Base-by-base conservation (phyloP, 2,113 vertebrate species). In the Dromaius novaehollandiae region DNA sequence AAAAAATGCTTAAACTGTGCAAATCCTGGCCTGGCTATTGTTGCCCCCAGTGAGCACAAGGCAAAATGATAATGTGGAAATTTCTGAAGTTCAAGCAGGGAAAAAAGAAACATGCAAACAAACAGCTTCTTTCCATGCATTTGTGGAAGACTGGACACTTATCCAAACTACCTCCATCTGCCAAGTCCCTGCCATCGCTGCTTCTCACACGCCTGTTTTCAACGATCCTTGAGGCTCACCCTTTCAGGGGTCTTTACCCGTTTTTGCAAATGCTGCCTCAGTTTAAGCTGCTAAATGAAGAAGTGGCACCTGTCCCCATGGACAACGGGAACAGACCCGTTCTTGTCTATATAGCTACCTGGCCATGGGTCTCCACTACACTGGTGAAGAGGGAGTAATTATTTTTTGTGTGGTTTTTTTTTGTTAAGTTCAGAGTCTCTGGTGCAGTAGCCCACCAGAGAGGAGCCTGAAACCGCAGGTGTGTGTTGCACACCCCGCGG, bases 31-130 rank as follows among this genome's bases (percentile, higher is more conserved):
- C 69, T 56, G 53, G 53, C 14, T 56, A 34, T 34, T 19, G 30
- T 32, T 60, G 53, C 14, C 68, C 68, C 48, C 5, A 0, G 6
- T 2, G 55, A 94, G 1, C 34, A 13, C 7, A 5, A 34, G 65
- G 51, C 6, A 63, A 46, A 89, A 42, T 1, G 4, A 8, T 34
- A 19, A 50, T 1, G 9, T n/a, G 11, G 19, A 4, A 0, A 0
- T 38, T 63, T 13, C 34, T 30, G 34, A 26, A 34, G 25, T 24
- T 53, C 32, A 2, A 0, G 18, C 5, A 26, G 42, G 69, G n/a
- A 40, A 91, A 83, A 0, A 0, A 61, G 50, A 13, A 0, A 1
- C 12, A 68, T 50, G 74, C 60, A 51, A 89, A 75, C 61, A 71
- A 83, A 70, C 0, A 1, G 14, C 38, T 44, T 14, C 2, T 53